Conservation (phyloP, 2,888 invertebrate species). For the Halictus ligatus region DNA sequence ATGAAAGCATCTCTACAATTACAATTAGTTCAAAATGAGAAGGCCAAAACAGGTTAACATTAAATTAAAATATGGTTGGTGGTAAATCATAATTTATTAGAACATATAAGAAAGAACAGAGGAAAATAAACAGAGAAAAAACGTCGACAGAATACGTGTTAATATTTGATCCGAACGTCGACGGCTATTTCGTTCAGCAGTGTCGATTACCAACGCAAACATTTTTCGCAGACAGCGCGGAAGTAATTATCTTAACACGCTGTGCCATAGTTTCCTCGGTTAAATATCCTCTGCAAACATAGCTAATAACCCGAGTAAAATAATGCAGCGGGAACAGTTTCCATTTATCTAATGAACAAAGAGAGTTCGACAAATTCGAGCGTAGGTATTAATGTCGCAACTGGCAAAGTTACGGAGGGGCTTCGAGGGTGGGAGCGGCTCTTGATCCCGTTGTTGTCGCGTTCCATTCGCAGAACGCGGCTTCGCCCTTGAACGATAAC, state of each 20-base stretch:
- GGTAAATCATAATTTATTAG: background rate
- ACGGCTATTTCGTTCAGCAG: background rate
- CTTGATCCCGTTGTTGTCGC: background rate
- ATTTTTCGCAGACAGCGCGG: background rate
- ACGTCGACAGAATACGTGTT: background rate
- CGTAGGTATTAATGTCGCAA: background rate
- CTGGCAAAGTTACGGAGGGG: background rate
- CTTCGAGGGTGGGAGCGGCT: background rate
- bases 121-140: background rate
- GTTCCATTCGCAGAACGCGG: conserved; percentile 4
- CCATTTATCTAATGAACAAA: conserved; percentile 10
- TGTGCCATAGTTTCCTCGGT: background rate
- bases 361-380: conserved; percentile 8
- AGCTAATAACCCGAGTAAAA: conserved; percentile 1
- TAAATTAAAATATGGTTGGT: no score
- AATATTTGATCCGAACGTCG: background rate
- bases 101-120: background rate
- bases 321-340: background rate
- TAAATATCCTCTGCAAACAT: background rate
- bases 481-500: conserved; percentile 15
- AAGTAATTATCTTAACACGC: background rate
- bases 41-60: no score
- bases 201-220: background rate
- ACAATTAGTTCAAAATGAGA: no score
- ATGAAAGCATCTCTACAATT: no score